Base-by-base conservation (phyloP, 2,797 vertebrate genomes). In the Diplodus sargus region DNA sequence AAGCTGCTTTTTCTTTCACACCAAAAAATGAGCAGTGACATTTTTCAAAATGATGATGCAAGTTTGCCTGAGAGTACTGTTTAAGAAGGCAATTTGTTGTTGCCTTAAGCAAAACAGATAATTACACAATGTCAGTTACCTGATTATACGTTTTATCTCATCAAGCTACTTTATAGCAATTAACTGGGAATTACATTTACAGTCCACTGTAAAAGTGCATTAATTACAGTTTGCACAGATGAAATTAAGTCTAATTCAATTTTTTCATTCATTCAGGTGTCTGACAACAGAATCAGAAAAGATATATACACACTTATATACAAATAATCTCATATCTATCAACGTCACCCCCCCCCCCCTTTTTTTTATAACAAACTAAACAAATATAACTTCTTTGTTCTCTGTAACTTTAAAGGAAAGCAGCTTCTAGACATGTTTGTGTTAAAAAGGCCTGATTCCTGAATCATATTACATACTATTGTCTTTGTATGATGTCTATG, bases 1-100 rank as follows among this genome's bases (percentile, higher is more conserved):
- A 47, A 74, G 49, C 45, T 67, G 47, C 5, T 47, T 71, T 34
- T 51, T 52, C 69, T 51, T 67, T 59, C 4, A 67, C 11, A 70
- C 20, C 1, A 0, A 10, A 42, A 77, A 60, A 66, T 2, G 2
- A 76, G 13, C 17, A 2, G 8, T 62, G n/a, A 10, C 12, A 22
- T 49, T 16, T 65, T 69, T 67, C 12, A n/a, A 49, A 56, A 63
- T 13, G 5, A 18, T 66, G 7, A 42, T 47, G 13, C 23, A 28
- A 3, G 0, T 23, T 23, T 2, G 20, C 12, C 13, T 15, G 6
- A 39, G 10, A 57, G 5, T 56, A 49, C 45, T 52, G 11, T 48
- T 48, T 43, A 23, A 49, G 3, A 75, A 34, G 48, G 9, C 3
- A 11, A 10, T 18, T 10, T 63, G 70, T 9, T 0, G 2, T 39